These are phyloP conservation scores for Takifugu flavidus DNA, from an alignment of 2,113 vertebrate genomes.

Conservation along the genomic window DNA sequence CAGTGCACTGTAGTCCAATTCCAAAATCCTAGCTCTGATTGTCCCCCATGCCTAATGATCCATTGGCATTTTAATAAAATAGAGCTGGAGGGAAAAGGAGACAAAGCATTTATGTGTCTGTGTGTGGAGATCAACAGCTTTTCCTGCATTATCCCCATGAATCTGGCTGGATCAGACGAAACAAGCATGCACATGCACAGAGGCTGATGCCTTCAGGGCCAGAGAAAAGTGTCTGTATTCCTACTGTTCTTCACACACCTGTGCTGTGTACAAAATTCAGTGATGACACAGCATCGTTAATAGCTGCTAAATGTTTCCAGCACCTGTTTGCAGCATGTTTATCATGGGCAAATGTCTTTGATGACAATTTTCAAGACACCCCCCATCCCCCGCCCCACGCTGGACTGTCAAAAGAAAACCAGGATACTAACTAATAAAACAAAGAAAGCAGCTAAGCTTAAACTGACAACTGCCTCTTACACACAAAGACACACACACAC, in stretches of 20 bases:
- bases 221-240: no score
- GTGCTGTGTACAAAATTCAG: no score
- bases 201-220: conserved; percentile 19
- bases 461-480: conserved; percentile 26
- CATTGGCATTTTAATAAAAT: conserved; percentile 45
- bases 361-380: conserved; percentile 1
- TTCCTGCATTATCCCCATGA: conserved; percentile 45
- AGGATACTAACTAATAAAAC: conserved; percentile 18
- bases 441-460: conserved; percentile 21
- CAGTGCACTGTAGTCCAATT: conserved; percentile 63
- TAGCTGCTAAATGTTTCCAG: no score
- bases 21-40: conserved; percentile 44
- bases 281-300: no score
- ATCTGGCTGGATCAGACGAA: conserved; percentile 62
- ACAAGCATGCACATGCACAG: conserved; percentile 33
- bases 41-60: conserved; percentile 53
- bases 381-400: background rate
- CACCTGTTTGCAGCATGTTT: no score
- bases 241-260: background rate
- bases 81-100: conserved; percentile 21
- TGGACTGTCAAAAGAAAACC: conserved; percentile 2
- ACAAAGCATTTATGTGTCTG: conserved; percentile 38
- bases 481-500: background rate
- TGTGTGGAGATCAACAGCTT: conserved; percentile 18
- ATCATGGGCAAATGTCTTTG: background rate